A percentile compares a stretch with the other conserved stretches of the same genome.
phyloP scores from a whole-genome alignment of 1,140 invertebrate species.

The Bombus ignitus region DNA sequence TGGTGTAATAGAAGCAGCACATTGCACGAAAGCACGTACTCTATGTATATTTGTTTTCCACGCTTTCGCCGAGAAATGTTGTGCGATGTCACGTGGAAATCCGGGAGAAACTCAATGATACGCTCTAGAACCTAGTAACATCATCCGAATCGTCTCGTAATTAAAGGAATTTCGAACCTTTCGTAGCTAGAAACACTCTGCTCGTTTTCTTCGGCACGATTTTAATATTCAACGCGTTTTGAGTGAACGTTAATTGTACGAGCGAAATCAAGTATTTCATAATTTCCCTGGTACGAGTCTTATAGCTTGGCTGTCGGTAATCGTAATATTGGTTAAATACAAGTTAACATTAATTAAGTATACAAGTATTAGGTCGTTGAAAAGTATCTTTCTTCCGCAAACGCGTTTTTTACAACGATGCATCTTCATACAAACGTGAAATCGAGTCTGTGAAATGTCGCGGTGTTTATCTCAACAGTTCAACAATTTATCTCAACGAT shows the following conservation, averaged over 20 bases:
- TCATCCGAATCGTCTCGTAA: slow-evolving; percentile 7
- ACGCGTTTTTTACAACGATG: too few relatives aligned
- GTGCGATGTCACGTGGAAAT: slow-evolving; percentile 8
- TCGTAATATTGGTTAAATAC: too few relatives aligned
- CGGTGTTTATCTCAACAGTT: too few relatives aligned
- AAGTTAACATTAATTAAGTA: too few relatives aligned
- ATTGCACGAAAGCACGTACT: not conserved
- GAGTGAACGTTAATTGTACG: not conserved
- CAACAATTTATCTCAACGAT: too few relatives aligned
- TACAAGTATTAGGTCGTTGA: too few relatives aligned
- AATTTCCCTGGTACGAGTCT: too few relatives aligned
- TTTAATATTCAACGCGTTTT: not conserved
- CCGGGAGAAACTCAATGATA: slow-evolving; percentile 38
- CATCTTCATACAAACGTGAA: too few relatives aligned
- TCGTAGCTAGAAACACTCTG: not conserved
- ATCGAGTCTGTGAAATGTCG: too few relatives aligned
- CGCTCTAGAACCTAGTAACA: slow-evolving; percentile 1
- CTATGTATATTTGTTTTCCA: not conserved
- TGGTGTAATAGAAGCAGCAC: not conserved
- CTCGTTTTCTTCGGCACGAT: not conserved
- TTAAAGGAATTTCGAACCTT: not conserved
- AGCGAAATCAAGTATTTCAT: too few relatives aligned
- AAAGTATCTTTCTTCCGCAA: too few relatives aligned
- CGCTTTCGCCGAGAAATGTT: slow-evolving; percentile 20
- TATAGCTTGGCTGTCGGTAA: too few relatives aligned